These are phyloP conservation scores for Timema podura DNA, from an alignment of 2,888 invertebrate species.

Conservation along the genomic window DNA sequence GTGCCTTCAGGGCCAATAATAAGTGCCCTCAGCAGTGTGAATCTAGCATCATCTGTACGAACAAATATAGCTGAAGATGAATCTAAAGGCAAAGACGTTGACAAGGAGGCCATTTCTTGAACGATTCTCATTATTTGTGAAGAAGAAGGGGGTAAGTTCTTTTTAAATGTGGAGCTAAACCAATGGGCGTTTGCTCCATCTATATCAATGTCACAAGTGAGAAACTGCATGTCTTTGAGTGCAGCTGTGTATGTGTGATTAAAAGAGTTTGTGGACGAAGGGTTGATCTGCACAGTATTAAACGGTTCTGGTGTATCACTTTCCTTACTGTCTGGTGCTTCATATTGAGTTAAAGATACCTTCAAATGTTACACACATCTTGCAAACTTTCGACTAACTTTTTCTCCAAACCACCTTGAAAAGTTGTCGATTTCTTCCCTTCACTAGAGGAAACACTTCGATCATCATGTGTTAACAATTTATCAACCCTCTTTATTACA, in stretches of 20 bases:
- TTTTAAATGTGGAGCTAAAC: slow-evolving; percentile 28
- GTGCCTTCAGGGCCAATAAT: slow-evolving; percentile 34
- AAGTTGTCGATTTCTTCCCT: neutral
- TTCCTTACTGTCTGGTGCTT: no score
- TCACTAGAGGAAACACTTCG: slow-evolving; percentile 16
- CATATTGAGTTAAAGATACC: neutral
- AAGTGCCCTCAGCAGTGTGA: slow-evolving; percentile 31
- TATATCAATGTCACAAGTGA: slow-evolving; percentile 31
- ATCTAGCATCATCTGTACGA: slow-evolving; percentile 32
- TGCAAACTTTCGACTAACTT: slow-evolving; percentile 26
- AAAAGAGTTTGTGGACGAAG: slow-evolving; percentile 3
- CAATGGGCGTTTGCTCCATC: slow-evolving; percentile 27
- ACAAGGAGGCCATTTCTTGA: slow-evolving; percentile 33
- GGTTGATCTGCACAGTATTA: neutral
- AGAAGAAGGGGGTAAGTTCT: slow-evolving; percentile 27
- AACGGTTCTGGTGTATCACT: no score
- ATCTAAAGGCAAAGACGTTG: slow-evolving; percentile 32
- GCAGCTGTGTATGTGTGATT: slow-evolving; percentile 24
- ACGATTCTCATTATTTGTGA: slow-evolving; percentile 32
- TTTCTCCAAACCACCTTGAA: neutral
- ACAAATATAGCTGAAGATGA: slow-evolving; percentile 32
- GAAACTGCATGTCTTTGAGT: slow-evolving; percentile 30
- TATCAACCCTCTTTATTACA: slow-evolving; percentile 18
- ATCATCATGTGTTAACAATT: slow-evolving; percentile 15
- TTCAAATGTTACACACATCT: slow-evolving; percentile 24